phyloP scores from a whole-genome alignment of 2,797 vertebrate species.

The Enoplosus armatus region DNA sequence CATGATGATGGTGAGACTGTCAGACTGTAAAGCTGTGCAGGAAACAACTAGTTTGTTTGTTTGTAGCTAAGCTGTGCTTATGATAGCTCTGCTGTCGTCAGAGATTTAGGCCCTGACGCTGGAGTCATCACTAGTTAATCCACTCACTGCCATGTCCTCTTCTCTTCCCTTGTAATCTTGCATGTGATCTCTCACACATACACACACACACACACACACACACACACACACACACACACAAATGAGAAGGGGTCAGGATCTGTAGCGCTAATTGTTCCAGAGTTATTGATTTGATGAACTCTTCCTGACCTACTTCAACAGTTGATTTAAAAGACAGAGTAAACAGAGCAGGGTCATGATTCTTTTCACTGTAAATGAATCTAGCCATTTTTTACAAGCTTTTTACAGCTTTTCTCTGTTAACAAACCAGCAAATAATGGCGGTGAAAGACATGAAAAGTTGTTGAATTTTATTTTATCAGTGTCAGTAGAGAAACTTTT shows the following conservation, averaged over 20 bases:
- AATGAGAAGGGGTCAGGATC: slow-evolving; percentile 28
- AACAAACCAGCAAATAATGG: background rate
- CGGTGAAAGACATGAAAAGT: background rate
- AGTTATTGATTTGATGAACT: slow-evolving; percentile 49
- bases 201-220: no score
- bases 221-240: slow-evolving; percentile 1
- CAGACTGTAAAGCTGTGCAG: background rate
- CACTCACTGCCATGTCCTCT: slow-evolving; percentile 50
- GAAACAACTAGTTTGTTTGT: slow-evolving; percentile 31
- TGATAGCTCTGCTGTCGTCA: slow-evolving; percentile 69
- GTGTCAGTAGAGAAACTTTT: background rate
- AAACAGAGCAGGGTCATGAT: no score
- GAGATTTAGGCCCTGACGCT: slow-evolving; percentile 58
- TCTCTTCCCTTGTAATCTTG: slow-evolving; percentile 49
- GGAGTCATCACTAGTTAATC: slow-evolving; percentile 64
- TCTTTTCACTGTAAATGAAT: no score
- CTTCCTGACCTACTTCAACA: slow-evolving; percentile 4
- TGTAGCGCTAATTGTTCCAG: slow-evolving; percentile 18
- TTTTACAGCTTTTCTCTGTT: background rate
- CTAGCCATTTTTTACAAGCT: no score
- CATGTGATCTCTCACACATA: background rate
- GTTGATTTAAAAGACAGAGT: slow-evolving; percentile 5
- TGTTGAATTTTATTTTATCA: background rate
- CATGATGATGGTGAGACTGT: background rate
- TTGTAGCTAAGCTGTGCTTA: slow-evolving; percentile 52